Evolutionary conservation across 2,888 invertebrate species (phyloP).

Genomic region (Erynnis tages): DNA sequence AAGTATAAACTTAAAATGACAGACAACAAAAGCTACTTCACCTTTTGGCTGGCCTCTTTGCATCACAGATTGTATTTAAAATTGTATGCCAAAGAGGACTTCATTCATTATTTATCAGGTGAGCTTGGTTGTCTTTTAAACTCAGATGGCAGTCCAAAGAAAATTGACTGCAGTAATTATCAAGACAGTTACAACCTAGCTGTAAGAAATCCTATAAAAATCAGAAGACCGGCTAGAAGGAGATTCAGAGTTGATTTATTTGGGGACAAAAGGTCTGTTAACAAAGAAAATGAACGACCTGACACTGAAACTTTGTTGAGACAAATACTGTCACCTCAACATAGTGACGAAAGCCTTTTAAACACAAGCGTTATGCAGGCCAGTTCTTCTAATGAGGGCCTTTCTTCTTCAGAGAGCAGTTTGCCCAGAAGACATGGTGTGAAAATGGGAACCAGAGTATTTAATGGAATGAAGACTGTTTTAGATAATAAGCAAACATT

Average conservation of each 20-base stretch:
- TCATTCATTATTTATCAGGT: slow-evolving; percentile 83
- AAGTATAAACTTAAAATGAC: slow-evolving; percentile 89
- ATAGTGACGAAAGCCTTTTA: slow-evolving; percentile 51
- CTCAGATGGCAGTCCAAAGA: slow-evolving; percentile 50
- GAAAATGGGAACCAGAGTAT: slow-evolving; percentile 88
- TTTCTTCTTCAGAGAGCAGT: slow-evolving; percentile 76
- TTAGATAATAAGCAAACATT: slow-evolving; percentile 48
- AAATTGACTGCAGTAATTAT: slow-evolving; percentile 69
- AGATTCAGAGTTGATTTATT: slow-evolving; percentile 76
- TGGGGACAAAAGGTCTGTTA: slow-evolving; percentile 79
- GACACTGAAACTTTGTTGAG: slow-evolving; percentile 66
- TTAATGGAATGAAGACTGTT: slow-evolving; percentile 70
- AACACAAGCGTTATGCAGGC: slow-evolving; percentile 49
- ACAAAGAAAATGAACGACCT: slow-evolving; percentile 87
- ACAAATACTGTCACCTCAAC: slow-evolving; percentile 62
- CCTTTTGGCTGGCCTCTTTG: slow-evolving; percentile 88
- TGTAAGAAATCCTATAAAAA: slow-evolving; percentile 66
- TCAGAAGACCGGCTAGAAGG: slow-evolving; percentile 71
- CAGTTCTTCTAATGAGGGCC: slow-evolving; percentile 68
- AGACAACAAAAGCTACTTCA: slow-evolving; percentile 88
- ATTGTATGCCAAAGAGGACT: slow-evolving; percentile 86
- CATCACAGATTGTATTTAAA: slow-evolving; percentile 89
- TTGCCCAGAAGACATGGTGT: slow-evolving; percentile 84
- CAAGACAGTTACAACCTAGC: slow-evolving; percentile 78
- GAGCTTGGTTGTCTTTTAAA: slow-evolving; percentile 81